Conservation (phyloP, 2,797 vertebrate genomes). For the Typhlichthys subterraneus region DNA sequence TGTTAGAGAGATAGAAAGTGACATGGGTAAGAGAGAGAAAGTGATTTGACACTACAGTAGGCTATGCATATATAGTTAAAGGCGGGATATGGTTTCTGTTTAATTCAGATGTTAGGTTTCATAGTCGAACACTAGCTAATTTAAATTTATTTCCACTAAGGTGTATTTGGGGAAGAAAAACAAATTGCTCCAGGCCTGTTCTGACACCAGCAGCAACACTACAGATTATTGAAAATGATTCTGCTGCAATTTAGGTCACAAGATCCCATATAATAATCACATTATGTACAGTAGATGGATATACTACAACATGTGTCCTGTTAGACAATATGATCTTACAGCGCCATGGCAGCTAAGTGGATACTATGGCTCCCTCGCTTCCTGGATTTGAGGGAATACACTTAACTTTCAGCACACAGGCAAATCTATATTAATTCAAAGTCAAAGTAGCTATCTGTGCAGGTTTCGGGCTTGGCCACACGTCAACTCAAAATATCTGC, state of each 20-base stretch:
- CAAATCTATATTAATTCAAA: too few relatives aligned
- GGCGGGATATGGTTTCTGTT: conserved; percentile 2
- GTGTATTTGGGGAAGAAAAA: conserved; percentile 8
- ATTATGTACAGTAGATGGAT: conserved; percentile 47
- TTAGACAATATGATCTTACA: too few relatives aligned
- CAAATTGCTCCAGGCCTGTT: conserved; percentile 47
- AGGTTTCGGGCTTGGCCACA: too few relatives aligned
- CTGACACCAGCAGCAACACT: conserved; percentile 59
- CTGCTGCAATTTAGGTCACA: conserved; percentile 56
- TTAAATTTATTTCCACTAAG: conserved; percentile 11
- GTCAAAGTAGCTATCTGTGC: too few relatives aligned
- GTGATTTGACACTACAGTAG: background rate
- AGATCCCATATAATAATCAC: conserved; percentile 58
- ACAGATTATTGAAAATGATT: conserved; percentile 19
- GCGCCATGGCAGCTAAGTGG: background rate
- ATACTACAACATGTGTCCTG: conserved; percentile 11
- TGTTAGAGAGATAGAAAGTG: too few relatives aligned
- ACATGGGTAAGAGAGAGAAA: too few relatives aligned
- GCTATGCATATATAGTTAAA: background rate
- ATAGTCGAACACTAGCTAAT: background rate
- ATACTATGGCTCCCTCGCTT: background rate
- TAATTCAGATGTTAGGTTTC: background rate
- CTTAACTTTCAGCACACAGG: background rate
- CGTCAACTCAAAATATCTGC: too few relatives aligned
- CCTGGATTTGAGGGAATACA: background rate